Evolutionary conservation across 1,140 invertebrate species (phyloP).

Genomic region (Tetramorium parvispinum): DNA sequence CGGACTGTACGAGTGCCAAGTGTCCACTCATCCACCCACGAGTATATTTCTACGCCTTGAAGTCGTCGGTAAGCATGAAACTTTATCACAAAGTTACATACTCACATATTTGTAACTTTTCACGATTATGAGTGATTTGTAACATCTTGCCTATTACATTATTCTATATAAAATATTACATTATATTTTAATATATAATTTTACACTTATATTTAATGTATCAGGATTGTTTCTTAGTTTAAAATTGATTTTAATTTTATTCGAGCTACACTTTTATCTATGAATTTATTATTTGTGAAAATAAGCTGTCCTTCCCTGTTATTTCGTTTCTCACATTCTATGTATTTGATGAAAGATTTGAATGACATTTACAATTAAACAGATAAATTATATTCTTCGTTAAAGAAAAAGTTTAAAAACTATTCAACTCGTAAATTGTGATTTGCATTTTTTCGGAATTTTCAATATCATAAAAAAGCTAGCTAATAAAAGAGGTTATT

Average conservation of each 20-base stretch:
- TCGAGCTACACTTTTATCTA: background rate
- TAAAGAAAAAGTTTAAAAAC: background rate
- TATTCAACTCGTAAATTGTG: background rate
- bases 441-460: background rate
- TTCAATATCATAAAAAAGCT: background rate
- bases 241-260: constrained; percentile 31
- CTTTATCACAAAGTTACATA: constrained; percentile 5
- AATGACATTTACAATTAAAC: too few species aligned
- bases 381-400: too few species aligned
- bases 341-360: background rate
- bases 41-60: constrained; percentile 93
- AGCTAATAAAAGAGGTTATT: background rate
- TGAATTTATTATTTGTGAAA: background rate
- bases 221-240: background rate
- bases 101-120: background rate
- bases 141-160: background rate
- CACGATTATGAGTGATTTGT: background rate
- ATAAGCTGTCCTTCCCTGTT: background rate
- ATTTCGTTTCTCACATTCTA: background rate
- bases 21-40: constrained; percentile 94
- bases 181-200: too few species aligned
- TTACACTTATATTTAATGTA: too few species aligned
- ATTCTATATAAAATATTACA: background rate
- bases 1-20: constrained; percentile 95
- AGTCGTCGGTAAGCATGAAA: constrained; percentile 92